Percentiles rank a stretch among this genome's conserved stretches.
Evolutionary conservation across 2,113 vertebrate species (phyloP).

Genomic region (Elachura formosa): DNA sequence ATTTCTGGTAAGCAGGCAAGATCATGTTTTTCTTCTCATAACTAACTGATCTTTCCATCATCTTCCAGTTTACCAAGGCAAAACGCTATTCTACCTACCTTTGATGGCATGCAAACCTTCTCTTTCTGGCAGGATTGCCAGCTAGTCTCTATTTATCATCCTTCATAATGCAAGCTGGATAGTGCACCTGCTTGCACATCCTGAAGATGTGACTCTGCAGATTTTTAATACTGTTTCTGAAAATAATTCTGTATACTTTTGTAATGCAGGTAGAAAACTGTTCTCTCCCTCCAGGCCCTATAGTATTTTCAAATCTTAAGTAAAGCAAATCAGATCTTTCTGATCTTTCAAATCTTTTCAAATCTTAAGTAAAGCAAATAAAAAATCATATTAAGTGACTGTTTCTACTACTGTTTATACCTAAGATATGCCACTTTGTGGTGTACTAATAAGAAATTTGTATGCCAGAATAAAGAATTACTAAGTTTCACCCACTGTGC

Average conservation of each 20-base stretch:
- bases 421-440: not conserved
- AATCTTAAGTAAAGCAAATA: not conserved
- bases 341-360: too few relatives aligned
- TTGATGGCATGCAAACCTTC: not conserved
- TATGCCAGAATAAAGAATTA: not conserved
- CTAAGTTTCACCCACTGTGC: not conserved
- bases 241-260: not conserved
- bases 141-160: not conserved
- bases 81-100: not conserved
- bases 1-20: not conserved
- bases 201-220: not conserved
- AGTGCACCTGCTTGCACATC: not conserved
- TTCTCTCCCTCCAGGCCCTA: not conserved
- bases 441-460: not conserved
- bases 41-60: not conserved
- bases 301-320: not conserved
- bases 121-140: not conserved
- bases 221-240: not conserved
- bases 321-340: too few relatives aligned
- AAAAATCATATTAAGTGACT: not conserved
- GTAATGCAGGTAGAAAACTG: not conserved
- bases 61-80: not conserved
- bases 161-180: not conserved
- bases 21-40: not conserved
- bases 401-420: not conserved